Base-by-base conservation (phyloP, 2,797 vertebrate genomes). In the Labroides dimidiatus region DNA sequence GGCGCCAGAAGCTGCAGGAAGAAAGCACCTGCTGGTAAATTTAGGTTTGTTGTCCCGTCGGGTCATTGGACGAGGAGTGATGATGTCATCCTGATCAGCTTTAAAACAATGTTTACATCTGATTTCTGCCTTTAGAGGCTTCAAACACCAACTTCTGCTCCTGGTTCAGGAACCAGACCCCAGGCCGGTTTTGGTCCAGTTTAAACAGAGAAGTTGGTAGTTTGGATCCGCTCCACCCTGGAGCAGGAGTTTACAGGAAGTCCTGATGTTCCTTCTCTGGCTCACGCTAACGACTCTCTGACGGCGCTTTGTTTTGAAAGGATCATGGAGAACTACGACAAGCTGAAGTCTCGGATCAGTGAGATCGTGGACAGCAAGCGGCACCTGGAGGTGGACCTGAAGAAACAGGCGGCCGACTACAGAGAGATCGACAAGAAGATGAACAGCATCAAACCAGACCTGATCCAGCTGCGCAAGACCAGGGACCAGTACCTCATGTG, bases 381-480 rank as follows among this genome's bases (percentile, higher is more conserved):
- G 1, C 96, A 96, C 90, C 92, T 98, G 84, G 96, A 98, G 88
- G 95, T 95, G 78, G 96, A 97, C 72, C 92, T 98, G 84, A 95
- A 95, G 86, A 95, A 94, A 0, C 96, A 98, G 86, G 95, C 96
- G 0, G 91, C 93, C 0, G 96, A 98, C 86, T 96, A 97, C 93
- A 85, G 96, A 0, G 96, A 97, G 92, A 97, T 96, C 15, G 96
- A 98, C 93, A 97, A 96, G 86, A 96, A 95, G 91, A 97, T 98
- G 95, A 98, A 97, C 93, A 97, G 96, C 91, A 95, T 98, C 80
- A 98, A 97, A 74, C 96, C 96, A 0, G 96, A 97, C 81, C 94
- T 98, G 78, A 95, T 98, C 93, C 96, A 97, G 91, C 95, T 98
- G 87, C 89, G 96, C 81, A 97, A 97, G 87, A 96, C 96, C 82